These are phyloP conservation scores for Rhinolophus sinicus DNA, from an alignment of 2,113 vertebrate species.

Conservation along the genomic window DNA sequence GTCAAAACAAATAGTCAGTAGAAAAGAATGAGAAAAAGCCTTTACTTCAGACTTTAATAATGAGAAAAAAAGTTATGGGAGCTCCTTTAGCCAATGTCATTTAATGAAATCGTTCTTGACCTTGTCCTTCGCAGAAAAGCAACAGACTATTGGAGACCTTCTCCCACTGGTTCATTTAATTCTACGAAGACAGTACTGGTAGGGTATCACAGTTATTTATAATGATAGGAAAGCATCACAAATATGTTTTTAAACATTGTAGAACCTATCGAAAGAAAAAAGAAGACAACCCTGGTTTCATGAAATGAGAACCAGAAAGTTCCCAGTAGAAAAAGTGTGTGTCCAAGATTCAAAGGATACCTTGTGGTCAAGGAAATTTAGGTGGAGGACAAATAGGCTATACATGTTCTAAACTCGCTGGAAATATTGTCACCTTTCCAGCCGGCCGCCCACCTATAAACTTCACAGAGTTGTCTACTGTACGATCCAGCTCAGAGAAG, in stretches of 20 bases:
- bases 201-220: background rate
- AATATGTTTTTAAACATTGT: background rate
- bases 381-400: background rate
- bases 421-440: slow-evolving; percentile 41
- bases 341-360: slow-evolving; percentile 39
- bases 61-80: background rate
- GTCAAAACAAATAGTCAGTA: background rate
- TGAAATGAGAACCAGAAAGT: slow-evolving; percentile 19
- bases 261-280: background rate
- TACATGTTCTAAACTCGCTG: background rate
- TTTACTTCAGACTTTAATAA: background rate
- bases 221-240: background rate
- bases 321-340: background rate
- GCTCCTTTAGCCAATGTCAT: background rate
- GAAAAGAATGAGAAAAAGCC: background rate
- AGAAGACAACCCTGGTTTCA: background rate
- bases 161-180: background rate
- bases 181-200: background rate
- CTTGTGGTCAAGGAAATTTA: slow-evolving; percentile 33
- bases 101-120: background rate
- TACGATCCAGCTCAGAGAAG: background rate
- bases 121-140: background rate
- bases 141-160: background rate
- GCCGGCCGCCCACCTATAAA: background rate
- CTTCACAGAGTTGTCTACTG: background rate